Conservation (phyloP, 1,140 invertebrate genomes). For the Popillia japonica region DNA sequence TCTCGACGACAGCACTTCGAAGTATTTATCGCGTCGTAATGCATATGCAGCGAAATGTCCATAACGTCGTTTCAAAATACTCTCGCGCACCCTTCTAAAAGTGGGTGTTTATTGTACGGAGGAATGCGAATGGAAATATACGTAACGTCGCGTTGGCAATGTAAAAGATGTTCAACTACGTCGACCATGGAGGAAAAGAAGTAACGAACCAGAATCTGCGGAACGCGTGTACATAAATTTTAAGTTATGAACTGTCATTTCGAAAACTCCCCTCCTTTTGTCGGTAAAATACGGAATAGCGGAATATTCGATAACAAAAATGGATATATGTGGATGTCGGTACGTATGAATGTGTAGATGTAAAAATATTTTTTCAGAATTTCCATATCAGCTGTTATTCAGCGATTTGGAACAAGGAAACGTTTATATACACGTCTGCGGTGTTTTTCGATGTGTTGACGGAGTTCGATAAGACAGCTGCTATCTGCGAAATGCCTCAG, state of each 20-base stretch:
- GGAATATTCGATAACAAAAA: conserved; percentile 18
- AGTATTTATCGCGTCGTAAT: conserved; percentile 25
- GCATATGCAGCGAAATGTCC: conserved; percentile 30
- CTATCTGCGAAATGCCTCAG: too few species aligned
- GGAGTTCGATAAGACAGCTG: too few species aligned
- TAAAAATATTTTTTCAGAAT: not conserved
- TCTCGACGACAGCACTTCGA: conserved; percentile 9
- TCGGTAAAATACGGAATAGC: not conserved
- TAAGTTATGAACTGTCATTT: not conserved
- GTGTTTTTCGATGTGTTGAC: not conserved
- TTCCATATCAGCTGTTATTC: not conserved
- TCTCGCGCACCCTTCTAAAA: not conserved
- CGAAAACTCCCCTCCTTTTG: not conserved
- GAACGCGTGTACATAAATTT: conserved; percentile 19
- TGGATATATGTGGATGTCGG: conserved; percentile 2
- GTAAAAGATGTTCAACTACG: not conserved
- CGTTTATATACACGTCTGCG: not conserved
- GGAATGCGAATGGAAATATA: not conserved
- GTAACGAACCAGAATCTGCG: not conserved
- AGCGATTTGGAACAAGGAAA: not conserved
- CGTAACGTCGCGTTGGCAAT: not conserved
- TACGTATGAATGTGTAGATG: not conserved
- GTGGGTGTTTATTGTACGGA: conserved; percentile 13
- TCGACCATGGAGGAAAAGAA: not conserved
- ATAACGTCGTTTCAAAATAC: not conserved